These are phyloP conservation scores for Idaea biselata DNA, from an alignment of 2,888 invertebrate genomes.

Conservation along the genomic window DNA sequence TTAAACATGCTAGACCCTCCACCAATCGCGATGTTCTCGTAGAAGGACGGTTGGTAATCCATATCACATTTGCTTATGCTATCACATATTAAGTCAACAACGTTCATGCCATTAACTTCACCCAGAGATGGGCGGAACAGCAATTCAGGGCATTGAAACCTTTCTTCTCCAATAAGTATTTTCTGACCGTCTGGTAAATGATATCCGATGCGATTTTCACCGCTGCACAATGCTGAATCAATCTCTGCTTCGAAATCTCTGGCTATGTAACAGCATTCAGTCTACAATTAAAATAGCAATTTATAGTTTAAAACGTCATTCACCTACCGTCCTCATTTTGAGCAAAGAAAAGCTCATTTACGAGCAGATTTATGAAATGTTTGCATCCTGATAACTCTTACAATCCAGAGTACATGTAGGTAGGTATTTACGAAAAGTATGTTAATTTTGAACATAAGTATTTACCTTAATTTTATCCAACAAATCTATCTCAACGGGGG, in stretches of 20 bases:
- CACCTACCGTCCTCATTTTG: too few species aligned
- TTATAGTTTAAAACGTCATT: too few species aligned
- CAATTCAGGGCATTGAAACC: slow-evolving; percentile 91
- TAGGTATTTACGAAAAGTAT: neutral
- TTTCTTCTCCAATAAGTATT: slow-evolving; percentile 88
- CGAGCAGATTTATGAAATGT: too few species aligned
- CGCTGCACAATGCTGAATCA: slow-evolving; percentile 74
- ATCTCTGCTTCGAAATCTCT: slow-evolving; percentile 44
- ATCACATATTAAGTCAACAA: slow-evolving; percentile 78
- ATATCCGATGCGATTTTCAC: slow-evolving; percentile 89
- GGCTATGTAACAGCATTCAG: slow-evolving; percentile 53
- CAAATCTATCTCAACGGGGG: slow-evolving; percentile 92
- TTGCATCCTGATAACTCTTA: too few species aligned
- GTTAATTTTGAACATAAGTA: slow-evolving; percentile 70
- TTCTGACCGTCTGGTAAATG: slow-evolving; percentile 91
- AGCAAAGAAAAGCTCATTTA: too few species aligned
- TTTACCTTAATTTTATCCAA: slow-evolving; percentile 96
- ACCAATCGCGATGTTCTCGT: slow-evolving; percentile 92
- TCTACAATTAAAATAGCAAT: slow-evolving; percentile 37
- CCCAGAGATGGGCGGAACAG: slow-evolving; percentile 91
- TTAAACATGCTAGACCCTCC: slow-evolving; percentile 94
- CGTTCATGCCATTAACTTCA: slow-evolving; percentile 87
- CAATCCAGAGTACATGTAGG: neutral
- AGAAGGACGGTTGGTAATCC: slow-evolving; percentile 91
- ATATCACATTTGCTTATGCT: slow-evolving; percentile 84